Evolutionary conservation across 2,888 invertebrate genomes (phyloP).

Genomic region (Cyrtodaria siliqua): DNA sequence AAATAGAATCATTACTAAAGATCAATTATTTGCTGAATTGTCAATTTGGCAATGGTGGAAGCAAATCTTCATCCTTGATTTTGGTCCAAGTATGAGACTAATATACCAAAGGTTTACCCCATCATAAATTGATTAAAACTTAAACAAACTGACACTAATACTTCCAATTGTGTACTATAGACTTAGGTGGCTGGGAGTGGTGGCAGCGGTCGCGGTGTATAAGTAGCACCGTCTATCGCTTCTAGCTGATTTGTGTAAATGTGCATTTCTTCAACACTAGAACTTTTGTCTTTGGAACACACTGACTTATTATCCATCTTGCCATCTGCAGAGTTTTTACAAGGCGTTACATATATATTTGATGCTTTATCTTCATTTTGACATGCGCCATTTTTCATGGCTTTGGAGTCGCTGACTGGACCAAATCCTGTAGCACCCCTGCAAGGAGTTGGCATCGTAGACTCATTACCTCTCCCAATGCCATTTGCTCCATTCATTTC

Average conservation of each 20-base stretch:
- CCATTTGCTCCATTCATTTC: constrained; percentile 56
- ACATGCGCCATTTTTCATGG: constrained; percentile 5
- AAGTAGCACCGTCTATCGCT: neutral
- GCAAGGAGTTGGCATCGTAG: neutral
- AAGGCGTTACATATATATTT: constrained; percentile 30
- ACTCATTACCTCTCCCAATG: constrained; percentile 2
- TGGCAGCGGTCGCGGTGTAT: too few relatives aligned
- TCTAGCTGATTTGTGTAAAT: constrained; percentile 59
- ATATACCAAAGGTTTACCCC: too few relatives aligned
- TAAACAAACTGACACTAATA: too few relatives aligned
- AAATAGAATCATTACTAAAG: too few relatives aligned
- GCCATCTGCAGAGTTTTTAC: neutral
- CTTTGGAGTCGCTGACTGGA: neutral
- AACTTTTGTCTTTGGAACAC: neutral
- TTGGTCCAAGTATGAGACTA: too few relatives aligned
- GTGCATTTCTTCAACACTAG: constrained; percentile 50
- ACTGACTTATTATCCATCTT: constrained; percentile 24
- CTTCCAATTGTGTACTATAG: too few relatives aligned
- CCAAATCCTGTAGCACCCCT: neutral
- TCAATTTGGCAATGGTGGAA: too few relatives aligned
- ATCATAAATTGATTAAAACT: too few relatives aligned
- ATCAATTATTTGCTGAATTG: too few relatives aligned
- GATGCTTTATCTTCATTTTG: constrained; percentile 15
- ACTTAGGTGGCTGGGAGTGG: too few relatives aligned
- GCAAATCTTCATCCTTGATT: too few relatives aligned